Evolutionary conservation across 2,113 vertebrate genomes (phyloP).

Genomic region (Carassius auratus): DNA sequence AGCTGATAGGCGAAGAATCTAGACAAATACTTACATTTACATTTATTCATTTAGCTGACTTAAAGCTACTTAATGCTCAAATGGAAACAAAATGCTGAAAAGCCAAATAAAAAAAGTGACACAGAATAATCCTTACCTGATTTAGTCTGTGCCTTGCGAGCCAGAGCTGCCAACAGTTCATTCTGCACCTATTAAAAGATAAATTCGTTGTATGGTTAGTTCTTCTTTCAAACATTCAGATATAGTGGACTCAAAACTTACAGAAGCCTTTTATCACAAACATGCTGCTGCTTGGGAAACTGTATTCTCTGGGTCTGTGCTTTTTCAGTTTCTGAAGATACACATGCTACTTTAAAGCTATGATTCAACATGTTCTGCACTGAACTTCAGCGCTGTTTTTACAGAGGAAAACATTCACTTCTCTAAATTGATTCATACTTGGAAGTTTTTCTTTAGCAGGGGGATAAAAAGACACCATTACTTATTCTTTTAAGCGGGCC

Average conservation of each 20-base stretch:
- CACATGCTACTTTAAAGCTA: background rate
- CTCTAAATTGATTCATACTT: background rate
- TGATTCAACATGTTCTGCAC: background rate
- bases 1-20: background rate
- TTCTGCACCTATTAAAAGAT: slow-evolving; percentile 79
- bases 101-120: background rate
- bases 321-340: background rate
- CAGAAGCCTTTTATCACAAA: background rate
- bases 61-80: background rate
- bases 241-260: too few relatives aligned
- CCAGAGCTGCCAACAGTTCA: slow-evolving; percentile 83
- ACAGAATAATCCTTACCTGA: slow-evolving; percentile 75
- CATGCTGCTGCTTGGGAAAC: background rate
- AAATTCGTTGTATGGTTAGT: background rate
- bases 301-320: background rate
- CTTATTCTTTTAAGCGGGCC: background rate
- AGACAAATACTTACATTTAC: background rate
- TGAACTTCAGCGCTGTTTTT: background rate
- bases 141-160: slow-evolving; percentile 80
- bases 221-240: background rate
- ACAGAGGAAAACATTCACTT: background rate
- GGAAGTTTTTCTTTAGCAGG: background rate
- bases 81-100: background rate
- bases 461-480: background rate
- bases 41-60: too few relatives aligned